These are phyloP conservation scores for Melanotaenia maccullochi DNA, from an alignment of 2,797 vertebrate genomes.

Conservation along the genomic window DNA sequence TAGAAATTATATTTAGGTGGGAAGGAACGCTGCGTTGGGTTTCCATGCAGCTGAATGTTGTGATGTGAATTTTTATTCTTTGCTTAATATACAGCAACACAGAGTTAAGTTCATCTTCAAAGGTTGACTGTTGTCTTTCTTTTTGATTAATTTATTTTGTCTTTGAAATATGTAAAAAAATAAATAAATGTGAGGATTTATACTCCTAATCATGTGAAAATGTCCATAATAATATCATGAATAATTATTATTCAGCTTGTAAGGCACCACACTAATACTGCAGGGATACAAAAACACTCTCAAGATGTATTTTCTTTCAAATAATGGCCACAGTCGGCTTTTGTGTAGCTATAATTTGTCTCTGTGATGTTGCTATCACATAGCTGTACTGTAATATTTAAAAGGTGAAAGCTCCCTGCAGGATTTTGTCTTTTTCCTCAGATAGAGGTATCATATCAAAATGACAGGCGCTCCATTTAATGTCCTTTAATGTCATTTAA, in stretches of 20 bases:
- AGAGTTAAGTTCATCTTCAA: slow-evolving; percentile 11
- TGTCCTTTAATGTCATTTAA: slow-evolving; percentile 75
- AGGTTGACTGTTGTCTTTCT: background rate
- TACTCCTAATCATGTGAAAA: background rate
- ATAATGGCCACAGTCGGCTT: slow-evolving; percentile 22
- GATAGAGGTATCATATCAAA: slow-evolving; percentile 74
- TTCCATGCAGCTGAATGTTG: slow-evolving; percentile 40
- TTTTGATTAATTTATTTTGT: background rate
- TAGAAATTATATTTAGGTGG: slow-evolving; percentile 67
- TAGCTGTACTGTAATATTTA: slow-evolving; percentile 41
- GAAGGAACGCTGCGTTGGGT: slow-evolving; percentile 34
- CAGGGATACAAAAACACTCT: slow-evolving; percentile 2
- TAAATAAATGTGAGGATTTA: background rate
- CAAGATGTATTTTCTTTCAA: slow-evolving; percentile 31
- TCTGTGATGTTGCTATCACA: slow-evolving; percentile 51
- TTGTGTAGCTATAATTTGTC: slow-evolving; percentile 34
- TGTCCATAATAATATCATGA: background rate
- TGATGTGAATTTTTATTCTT: slow-evolving; percentile 58
- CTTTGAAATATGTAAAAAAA: background rate
- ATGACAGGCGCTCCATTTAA: slow-evolving; percentile 62
- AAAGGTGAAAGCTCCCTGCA: slow-evolving; percentile 54
- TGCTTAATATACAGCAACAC: slow-evolving; percentile 21
- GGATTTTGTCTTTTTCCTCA: slow-evolving; percentile 54
- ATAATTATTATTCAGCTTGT: slow-evolving; percentile 15
- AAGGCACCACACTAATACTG: background rate